Conservation (phyloP, 2,113 vertebrate genomes). For the Cephalopholis sonnerati region DNA sequence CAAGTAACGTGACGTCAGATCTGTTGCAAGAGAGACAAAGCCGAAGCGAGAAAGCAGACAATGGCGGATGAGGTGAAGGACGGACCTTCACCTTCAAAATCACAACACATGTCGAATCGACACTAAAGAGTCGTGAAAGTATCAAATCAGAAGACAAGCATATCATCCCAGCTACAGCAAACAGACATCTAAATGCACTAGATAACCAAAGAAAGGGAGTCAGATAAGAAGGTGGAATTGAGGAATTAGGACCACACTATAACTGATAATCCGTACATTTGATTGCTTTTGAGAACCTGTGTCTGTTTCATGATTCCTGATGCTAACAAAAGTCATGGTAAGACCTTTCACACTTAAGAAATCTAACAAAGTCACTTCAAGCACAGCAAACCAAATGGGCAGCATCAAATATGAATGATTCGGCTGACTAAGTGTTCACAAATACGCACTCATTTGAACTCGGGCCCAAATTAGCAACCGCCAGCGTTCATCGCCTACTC, state of each 20-base stretch:
- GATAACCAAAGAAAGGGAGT: conserved; percentile 15
- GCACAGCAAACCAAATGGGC: neutral
- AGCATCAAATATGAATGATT: neutral
- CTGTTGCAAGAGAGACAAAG: no score
- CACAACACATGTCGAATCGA: no score
- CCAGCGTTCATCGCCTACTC: neutral
- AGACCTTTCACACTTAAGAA: neutral
- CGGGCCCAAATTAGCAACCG: conserved; percentile 15
- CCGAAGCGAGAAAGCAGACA: no score
- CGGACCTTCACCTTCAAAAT: no score
- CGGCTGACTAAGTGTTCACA: neutral
- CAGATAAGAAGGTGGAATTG: neutral
- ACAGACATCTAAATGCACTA: neutral
- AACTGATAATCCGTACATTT: neutral
- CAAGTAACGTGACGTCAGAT: no score
- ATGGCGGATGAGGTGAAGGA: no score
- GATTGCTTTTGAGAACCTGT: neutral
- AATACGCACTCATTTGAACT: neutral
- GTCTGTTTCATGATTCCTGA: conserved; percentile 1
- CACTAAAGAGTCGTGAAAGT: no score
- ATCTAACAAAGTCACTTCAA: neutral
- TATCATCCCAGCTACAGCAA: neutral
- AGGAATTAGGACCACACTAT: neutral
- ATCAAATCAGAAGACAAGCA: no score
- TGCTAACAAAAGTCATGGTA: neutral